Percentiles rank a stretch among this genome's conserved stretches.
These are phyloP conservation scores for Ochlodes sylvanus DNA, from an alignment of 2,888 invertebrate genomes.

Conservation along the genomic window DNA sequence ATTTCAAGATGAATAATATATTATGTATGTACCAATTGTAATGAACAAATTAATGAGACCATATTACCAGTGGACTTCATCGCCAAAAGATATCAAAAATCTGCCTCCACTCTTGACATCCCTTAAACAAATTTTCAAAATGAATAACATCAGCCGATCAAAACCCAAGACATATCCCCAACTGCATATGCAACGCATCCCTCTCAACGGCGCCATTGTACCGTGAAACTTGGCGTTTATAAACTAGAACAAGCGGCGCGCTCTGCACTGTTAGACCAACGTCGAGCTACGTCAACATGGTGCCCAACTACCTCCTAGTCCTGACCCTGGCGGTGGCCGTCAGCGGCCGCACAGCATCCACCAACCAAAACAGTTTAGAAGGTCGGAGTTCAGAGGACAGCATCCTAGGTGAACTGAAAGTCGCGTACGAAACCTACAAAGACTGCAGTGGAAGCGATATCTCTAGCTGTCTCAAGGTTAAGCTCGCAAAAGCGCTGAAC, in stretches of 20 bases:
- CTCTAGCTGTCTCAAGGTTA: conserved; percentile 91
- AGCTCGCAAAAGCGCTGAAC: conserved; percentile 91
- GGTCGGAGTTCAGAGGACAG: conserved; percentile 75
- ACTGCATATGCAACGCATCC: conserved; percentile 79
- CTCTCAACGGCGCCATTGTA: conserved; percentile 75
- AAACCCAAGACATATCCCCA: conserved; percentile 24
- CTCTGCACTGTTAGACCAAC: conserved; percentile 57
- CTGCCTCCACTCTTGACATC: too few species aligned
- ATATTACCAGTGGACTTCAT: too few species aligned
- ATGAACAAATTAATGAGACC: too few species aligned
- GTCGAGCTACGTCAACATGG: conserved; percentile 81
- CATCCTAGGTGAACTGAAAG: conserved; percentile 88
- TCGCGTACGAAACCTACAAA: conserved; percentile 92
- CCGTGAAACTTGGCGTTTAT: conserved; percentile 82
- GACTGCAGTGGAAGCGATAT: conserved; percentile 90
- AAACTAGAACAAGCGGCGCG: conserved; percentile 74
- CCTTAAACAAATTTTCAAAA: too few species aligned
- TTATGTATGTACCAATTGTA: too few species aligned
- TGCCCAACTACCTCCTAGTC: conserved; percentile 84
- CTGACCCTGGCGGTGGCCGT: conserved; percentile 81
- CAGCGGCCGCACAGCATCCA: conserved; percentile 80
- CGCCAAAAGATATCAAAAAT: not conserved
- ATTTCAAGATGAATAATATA: too few species aligned
- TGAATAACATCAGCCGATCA: too few species aligned
- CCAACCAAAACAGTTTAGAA: conserved; percentile 76